Conservation (phyloP, 1,140 invertebrate genomes). For the Lamellibrachia luymesi region DNA sequence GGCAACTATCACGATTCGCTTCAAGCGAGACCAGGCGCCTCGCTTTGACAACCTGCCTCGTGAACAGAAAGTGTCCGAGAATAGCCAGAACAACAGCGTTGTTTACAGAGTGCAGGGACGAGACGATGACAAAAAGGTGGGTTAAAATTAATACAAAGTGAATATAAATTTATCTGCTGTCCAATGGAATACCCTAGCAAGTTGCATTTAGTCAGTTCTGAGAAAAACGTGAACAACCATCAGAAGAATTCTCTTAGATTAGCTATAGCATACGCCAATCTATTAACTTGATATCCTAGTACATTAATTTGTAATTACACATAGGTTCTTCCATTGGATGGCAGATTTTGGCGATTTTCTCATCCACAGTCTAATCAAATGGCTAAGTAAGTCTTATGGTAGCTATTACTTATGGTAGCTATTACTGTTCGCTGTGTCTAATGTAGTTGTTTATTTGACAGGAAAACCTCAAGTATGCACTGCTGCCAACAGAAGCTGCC, state of each 20-base stretch:
- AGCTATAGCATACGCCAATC: too few species aligned
- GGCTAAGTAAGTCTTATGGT: background rate
- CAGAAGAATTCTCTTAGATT: too few species aligned
- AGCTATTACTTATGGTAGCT: background rate
- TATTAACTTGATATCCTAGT: too few species aligned
- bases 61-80: slow-evolving; percentile 21
- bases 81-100: slow-evolving; percentile 10
- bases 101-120: slow-evolving; percentile 10
- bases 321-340: background rate
- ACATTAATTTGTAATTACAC: background rate
- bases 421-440: background rate
- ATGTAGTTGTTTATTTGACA: background rate
- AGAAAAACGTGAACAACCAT: too few species aligned
- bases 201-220: too few species aligned
- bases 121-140: slow-evolving; percentile 22
- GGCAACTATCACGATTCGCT: background rate
- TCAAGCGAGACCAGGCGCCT: slow-evolving; percentile 15
- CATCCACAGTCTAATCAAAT: background rate
- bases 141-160: background rate
- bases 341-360: background rate
- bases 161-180: background rate
- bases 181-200: too few species aligned
- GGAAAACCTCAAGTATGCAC: slow-evolving; percentile 14
- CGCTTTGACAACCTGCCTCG: slow-evolving; percentile 23
- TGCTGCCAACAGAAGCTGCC: slow-evolving; percentile 12